Percentiles rank a stretch among this genome's conserved stretches.
These are phyloP conservation scores for Notocelia uddmanniana DNA, from an alignment of 2,888 invertebrate species.

Conservation along the genomic window DNA sequence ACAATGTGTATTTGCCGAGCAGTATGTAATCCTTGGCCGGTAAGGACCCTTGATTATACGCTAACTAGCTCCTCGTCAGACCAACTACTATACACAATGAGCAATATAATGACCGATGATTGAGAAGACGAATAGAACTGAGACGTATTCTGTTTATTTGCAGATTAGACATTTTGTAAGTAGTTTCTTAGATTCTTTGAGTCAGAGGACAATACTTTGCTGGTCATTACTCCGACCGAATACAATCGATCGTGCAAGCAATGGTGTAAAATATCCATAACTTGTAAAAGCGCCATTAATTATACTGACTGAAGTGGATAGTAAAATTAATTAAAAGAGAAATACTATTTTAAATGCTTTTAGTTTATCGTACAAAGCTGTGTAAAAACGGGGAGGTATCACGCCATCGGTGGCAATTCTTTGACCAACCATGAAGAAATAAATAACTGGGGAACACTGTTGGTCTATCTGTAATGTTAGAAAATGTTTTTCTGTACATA, in stretches of 20 bases:
- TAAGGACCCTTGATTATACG: slow-evolving; percentile 40
- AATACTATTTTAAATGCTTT: slow-evolving; percentile 40
- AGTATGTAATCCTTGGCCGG: slow-evolving; percentile 32
- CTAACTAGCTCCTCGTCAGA: slow-evolving; percentile 35
- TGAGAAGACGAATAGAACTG: slow-evolving; percentile 3
- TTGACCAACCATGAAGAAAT: slow-evolving; percentile 44
- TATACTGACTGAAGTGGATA: slow-evolving; percentile 36
- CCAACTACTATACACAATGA: slow-evolving; percentile 14
- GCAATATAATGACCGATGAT: slow-evolving; percentile 12
- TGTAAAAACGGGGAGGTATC: slow-evolving; percentile 39
- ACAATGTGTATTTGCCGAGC: slow-evolving; percentile 45
- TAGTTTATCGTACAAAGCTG: slow-evolving; percentile 33
- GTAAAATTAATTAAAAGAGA: slow-evolving; percentile 49
- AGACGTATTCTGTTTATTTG: slow-evolving; percentile 9
- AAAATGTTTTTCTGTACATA: background rate
- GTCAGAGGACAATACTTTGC: slow-evolving; percentile 4
- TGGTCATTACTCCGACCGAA: slow-evolving; percentile 25
- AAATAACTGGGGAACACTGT: slow-evolving; percentile 17
- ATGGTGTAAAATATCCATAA: slow-evolving; percentile 26
- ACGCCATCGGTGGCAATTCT: slow-evolving; percentile 46
- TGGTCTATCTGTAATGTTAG: slow-evolving; percentile 10
- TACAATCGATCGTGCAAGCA: slow-evolving; percentile 32
- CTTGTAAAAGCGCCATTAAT: slow-evolving; percentile 40
- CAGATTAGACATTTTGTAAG: slow-evolving; percentile 3
- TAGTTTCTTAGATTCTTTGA: background rate